Base-by-base conservation (phyloP, 1,140 invertebrate genomes). In the Drosophila jambulina region DNA sequence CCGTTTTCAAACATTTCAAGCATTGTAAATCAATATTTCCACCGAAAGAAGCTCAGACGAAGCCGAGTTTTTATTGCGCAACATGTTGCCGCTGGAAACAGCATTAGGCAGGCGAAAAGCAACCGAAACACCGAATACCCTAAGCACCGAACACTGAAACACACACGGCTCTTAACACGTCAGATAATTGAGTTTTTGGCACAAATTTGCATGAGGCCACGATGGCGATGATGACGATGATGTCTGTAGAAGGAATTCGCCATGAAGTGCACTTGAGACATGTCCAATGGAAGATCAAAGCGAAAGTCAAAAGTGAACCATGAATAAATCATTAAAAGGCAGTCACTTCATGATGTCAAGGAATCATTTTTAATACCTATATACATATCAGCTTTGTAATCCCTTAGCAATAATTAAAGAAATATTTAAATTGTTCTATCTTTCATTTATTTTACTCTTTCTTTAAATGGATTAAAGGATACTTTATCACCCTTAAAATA, bases 231-330 rank as follows among this genome's bases (percentile, higher is more conserved):
- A 72, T 72, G 70, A 72, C 38, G 68, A 49, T 72, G 45, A 72
- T 38, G 67, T 42, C 36, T 42, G 70, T 60, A 51, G 70, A 72
- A 72, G 70, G 74, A 77, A 77, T 69, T 60, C 36, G 58, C 36
- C 71, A 51, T 65, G 23, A 49, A 78, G 75, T 69, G 63, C 75
- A 43, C 74, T 78, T 43, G 75, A 78, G 75, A 58, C 61, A 40
- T 59, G 72, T 57, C 74, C 72, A 67, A 77, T 77, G 74, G 62
- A 67, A 76, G 75, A 78, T 78, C 75, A 78, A 78, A 78, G 75
- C 75, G 68, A 77, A 77, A 77, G 56, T 69, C 63, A 78, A 76
- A 65, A n/a, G 29, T 60, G 54, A 76, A 40, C 57, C 75, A 77
- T 61, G 74, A 61, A 25, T 48, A 19, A 56, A 56, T 12, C 53